These are phyloP conservation scores for Microplitis deprimator DNA, from an alignment of 2,888 invertebrate genomes.

Conservation along the genomic window DNA sequence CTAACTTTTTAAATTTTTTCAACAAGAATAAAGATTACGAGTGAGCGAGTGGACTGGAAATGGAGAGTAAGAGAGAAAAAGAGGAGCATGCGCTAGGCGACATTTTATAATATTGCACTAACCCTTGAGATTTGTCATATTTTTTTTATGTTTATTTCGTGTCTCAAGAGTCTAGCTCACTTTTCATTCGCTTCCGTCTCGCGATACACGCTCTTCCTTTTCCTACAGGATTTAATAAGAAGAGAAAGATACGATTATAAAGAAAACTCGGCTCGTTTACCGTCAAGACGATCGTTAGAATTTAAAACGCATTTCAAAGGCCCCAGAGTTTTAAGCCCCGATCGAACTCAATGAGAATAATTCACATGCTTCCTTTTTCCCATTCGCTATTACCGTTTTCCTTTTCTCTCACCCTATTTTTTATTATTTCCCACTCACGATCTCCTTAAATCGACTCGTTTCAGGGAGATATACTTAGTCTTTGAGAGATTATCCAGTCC, in stretches of 20 bases:
- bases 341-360: slow-evolving; percentile 43
- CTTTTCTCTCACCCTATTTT: slow-evolving; percentile 11
- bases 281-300: slow-evolving; percentile 44
- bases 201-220: not conserved
- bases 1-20: slow-evolving; percentile 19
- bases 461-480: slow-evolving; percentile 8
- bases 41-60: slow-evolving; percentile 8
- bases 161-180: slow-evolving; percentile 7
- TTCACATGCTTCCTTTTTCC: slow-evolving; percentile 22
- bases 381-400: slow-evolving; percentile 12
- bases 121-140: slow-evolving; percentile 10
- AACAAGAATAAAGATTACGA: slow-evolving; percentile 25
- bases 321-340: slow-evolving; percentile 38
- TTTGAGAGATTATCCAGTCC: slow-evolving; percentile 23
- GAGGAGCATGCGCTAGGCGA: slow-evolving; percentile 3
- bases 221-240: not conserved
- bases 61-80: slow-evolving; percentile 10
- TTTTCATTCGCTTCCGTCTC: not conserved
- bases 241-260: slow-evolving; percentile 21
- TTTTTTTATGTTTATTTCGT: slow-evolving; percentile 9
- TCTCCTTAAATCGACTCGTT: slow-evolving; percentile 21
- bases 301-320: slow-evolving; percentile 44
- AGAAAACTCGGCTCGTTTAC: slow-evolving; percentile 41
- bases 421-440: slow-evolving; percentile 3
- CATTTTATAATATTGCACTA: slow-evolving; percentile 3